These are phyloP conservation scores for Sebastes minor DNA, from an alignment of 2,797 vertebrate genomes.

Conservation along the genomic window DNA sequence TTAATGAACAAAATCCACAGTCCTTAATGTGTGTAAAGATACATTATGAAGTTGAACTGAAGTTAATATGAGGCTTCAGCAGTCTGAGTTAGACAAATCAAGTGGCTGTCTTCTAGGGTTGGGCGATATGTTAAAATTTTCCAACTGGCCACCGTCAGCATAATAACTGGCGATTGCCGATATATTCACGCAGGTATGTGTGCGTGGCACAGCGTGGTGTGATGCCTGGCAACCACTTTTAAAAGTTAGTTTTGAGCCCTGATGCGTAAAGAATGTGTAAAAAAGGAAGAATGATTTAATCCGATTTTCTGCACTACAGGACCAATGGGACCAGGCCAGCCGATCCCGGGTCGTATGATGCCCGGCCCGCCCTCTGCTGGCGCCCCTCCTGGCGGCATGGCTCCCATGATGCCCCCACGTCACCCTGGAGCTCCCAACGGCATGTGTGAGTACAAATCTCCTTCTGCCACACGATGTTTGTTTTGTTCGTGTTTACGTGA, in stretches of 20 bases:
- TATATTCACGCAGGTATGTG: too few species aligned
- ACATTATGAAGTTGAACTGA: background rate
- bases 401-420: constrained; percentile 89
- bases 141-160: too few species aligned
- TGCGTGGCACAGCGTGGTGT: too few species aligned
- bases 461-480: background rate
- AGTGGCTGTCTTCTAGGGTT: too few species aligned
- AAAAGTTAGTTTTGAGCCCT: background rate
- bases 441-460: constrained; percentile 89
- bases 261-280: background rate
- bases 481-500: background rate
- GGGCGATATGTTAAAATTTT: too few species aligned
- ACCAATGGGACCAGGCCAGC: constrained; percentile 85
- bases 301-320: constrained; percentile 46
- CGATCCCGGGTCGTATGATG: constrained; percentile 88
- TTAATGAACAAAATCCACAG: background rate
- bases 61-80: too few species aligned
- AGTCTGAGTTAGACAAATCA: too few species aligned
- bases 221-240: too few species aligned
- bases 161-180: too few species aligned
- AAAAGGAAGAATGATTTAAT: background rate
- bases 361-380: constrained; percentile 75
- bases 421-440: constrained; percentile 91
- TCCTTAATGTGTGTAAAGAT: background rate
- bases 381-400: constrained; percentile 81